Base-by-base conservation (phyloP, 2,888 invertebrate genomes). In the Caradrina kadenii region DNA sequence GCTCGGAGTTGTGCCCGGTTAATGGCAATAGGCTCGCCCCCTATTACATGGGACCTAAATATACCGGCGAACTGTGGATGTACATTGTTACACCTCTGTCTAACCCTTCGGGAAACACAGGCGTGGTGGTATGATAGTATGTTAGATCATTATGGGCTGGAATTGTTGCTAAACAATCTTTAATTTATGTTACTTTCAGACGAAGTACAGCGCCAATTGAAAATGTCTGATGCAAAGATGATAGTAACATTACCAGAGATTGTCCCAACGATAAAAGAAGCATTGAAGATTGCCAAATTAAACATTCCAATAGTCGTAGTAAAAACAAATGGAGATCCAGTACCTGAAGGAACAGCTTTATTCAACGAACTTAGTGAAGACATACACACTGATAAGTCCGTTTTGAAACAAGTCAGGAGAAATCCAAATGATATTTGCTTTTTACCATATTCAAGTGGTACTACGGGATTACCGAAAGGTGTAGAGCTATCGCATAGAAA, bases 371-470 rank as follows among this genome's bases (percentile, higher is more conserved):
- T 97, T 2, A 96, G 95, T 11, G 96, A 97, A 89, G 96, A 96
- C 60, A 89, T 94, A n/a, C 90, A 95, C 54, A 93, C 96, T 0
- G 96, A 97, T 72, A 96, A 95, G 49, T 94, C 96, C 4, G 94
- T 95, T 75, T 86, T 97, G 61, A 96, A 93, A 73, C 86, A 94
- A 78, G 94, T 95, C 1, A 90, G 93, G 63, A 89, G 96, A 66
- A 88, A 82, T 56, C 83, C 94, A 0, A 95, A 97, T 31, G 98
- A 98, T 84, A 90, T 97, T 15, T 96, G 96, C 6, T 94, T 98
- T 42, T 85, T 98, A 72, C 98, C 98, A 0, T 98, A 98, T 93
- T 98, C 98, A 0, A 98, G 98, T 86, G 98, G 98, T 0, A 99
- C 99, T 0, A 98, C 98, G 0, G 99, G 99, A 0, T 79, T 97